These are phyloP conservation scores for Phragmatobia fuliginosa DNA, from an alignment of 2,888 invertebrate species.

Conservation along the genomic window DNA sequence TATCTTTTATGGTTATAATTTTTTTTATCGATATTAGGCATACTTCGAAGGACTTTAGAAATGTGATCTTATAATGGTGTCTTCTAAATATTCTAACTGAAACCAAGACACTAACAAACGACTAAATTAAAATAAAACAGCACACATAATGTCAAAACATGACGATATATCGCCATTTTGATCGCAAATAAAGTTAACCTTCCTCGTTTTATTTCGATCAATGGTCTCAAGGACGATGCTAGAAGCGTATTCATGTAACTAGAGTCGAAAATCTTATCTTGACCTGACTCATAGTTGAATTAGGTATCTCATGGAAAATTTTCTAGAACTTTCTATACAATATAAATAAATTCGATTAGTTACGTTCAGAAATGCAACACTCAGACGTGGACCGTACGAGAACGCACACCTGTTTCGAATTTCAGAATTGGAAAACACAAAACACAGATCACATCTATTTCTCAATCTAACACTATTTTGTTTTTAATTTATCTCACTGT, in stretches of 20 bases:
- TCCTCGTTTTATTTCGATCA: conserved; percentile 2
- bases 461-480: conserved; percentile 9
- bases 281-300: neutral
- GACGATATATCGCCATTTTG: neutral
- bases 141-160: neutral
- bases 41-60: no score
- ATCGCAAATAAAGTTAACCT: conserved; percentile 1
- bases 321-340: neutral
- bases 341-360: neutral
- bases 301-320: conserved; percentile 6
- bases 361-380: conserved; percentile 3
- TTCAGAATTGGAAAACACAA: conserved; percentile 11
- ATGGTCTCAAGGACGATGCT: conserved; percentile 31
- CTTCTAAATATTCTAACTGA: no score
- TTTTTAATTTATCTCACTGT: conserved; percentile 49
- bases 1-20: no score
- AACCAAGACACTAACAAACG: no score
- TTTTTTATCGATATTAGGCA: no score
- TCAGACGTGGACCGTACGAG: neutral
- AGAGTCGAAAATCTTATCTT: conserved; percentile 6
- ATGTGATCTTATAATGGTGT: no score
- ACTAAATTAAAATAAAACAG: neutral
- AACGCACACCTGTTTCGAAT: conserved; percentile 17
- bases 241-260: conserved; percentile 31
- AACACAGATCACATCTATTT: conserved; percentile 16